These are phyloP conservation scores for Apodemia hepburni DNA, from an alignment of 2,888 invertebrate genomes.

Conservation along the genomic window DNA sequence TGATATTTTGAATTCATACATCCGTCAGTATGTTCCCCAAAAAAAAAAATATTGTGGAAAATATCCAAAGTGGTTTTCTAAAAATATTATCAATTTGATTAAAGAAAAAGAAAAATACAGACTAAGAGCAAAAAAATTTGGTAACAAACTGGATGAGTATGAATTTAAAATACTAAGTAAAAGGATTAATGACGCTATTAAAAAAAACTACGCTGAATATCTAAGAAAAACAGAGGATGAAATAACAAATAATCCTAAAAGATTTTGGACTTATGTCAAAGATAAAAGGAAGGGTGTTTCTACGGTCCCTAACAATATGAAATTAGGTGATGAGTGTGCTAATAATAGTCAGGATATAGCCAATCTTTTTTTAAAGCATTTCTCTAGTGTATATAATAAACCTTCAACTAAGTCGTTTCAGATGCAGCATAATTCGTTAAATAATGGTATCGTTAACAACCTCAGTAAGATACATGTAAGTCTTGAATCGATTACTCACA, in stretches of 20 bases:
- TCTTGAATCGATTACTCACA: background rate
- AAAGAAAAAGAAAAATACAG: constrained; percentile 2
- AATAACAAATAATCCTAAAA: background rate
- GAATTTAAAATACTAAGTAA: background rate
- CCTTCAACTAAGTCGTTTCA: background rate
- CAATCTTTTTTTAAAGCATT: background rate
- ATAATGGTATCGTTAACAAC: background rate
- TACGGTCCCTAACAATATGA: background rate
- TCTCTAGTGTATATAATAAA: background rate
- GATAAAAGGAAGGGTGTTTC: background rate
- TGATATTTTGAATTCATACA: background rate
- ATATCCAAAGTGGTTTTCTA: background rate
- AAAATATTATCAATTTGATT: background rate
- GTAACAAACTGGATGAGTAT: background rate
- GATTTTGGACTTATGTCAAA: background rate
- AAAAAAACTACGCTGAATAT: background rate
- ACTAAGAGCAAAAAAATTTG: background rate
- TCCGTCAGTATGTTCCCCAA: background rate
- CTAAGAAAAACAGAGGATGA: background rate
- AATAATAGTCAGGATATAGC: background rate
- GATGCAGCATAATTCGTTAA: background rate
- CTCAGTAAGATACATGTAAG: background rate
- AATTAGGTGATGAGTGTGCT: background rate
- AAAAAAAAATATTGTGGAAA: background rate
- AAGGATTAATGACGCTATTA: background rate